Evolutionary conservation across 2,888 invertebrate genomes (phyloP).

Genomic region (Cacoxenus indagator): DNA sequence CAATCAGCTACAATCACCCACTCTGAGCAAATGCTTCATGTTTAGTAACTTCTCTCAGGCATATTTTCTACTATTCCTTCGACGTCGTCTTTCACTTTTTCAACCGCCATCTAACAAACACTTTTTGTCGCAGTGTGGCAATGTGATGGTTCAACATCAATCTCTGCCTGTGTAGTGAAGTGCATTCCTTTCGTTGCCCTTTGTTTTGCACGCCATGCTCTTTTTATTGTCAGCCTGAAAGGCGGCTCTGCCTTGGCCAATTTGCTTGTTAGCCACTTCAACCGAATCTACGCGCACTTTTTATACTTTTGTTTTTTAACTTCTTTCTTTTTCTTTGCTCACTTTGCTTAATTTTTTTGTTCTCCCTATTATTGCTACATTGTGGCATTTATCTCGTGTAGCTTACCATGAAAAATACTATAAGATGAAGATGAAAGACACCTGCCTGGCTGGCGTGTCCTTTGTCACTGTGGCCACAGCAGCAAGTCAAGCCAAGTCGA

Average conservation of each 20-base stretch:
- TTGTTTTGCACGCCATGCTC: conserved; percentile 34
- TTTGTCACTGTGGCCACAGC: background rate
- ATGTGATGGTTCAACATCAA: conserved; percentile 14
- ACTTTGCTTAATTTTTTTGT: conserved; percentile 1
- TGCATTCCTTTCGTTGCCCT: conserved; percentile 16
- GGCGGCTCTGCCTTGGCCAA: background rate
- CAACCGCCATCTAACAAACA: too few species aligned
- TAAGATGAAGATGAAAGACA: conserved; percentile 57
- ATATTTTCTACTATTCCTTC: too few species aligned
- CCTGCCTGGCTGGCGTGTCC: conserved; percentile 38
- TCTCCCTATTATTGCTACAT: conserved; percentile 31
- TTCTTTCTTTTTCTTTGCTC: background rate
- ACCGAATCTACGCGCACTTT: background rate
- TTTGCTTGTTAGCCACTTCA: background rate
- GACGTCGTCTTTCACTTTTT: too few species aligned
- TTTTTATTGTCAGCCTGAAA: background rate
- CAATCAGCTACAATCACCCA: too few species aligned
- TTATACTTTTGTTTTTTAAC: background rate
- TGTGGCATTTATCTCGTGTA: conserved; percentile 24
- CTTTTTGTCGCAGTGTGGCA: conserved; percentile 1
- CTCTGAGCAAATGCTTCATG: too few species aligned
- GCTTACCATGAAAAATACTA: conserved; percentile 43
- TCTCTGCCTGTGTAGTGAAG: conserved; percentile 26
- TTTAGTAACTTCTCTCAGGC: too few species aligned
- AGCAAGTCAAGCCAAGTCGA: background rate